A percentile compares a stretch with the other conserved stretches of the same genome.
phyloP scores from a whole-genome alignment of 2,888 invertebrate genomes.

The Trichopria drosophilae region DNA sequence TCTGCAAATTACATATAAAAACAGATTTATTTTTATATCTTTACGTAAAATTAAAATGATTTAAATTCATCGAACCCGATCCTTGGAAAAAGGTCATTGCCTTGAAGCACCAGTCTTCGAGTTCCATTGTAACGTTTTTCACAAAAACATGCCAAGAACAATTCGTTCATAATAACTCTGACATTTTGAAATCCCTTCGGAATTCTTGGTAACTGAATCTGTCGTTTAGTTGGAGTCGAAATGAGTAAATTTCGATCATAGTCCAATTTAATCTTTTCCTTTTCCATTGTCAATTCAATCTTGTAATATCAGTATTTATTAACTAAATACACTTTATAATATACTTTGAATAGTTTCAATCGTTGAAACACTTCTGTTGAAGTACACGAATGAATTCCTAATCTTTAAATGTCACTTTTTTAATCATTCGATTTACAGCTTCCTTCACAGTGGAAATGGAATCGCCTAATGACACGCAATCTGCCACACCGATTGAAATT shows the following conservation, averaged over 20 bases:
- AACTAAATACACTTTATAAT: too few species aligned
- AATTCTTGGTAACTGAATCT: slow-evolving; percentile 8
- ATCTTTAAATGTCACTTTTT: too few species aligned
- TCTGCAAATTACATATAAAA: slow-evolving; percentile 40
- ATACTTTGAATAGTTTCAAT: too few species aligned
- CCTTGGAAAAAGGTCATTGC: slow-evolving; percentile 60
- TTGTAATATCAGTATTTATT: too few species aligned
- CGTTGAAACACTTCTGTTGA: too few species aligned
- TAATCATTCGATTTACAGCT: too few species aligned
- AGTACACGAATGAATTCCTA: too few species aligned
- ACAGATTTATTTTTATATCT: slow-evolving; percentile 38
- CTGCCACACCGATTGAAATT: too few species aligned
- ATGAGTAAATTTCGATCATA: slow-evolving; percentile 27
- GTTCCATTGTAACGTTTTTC: slow-evolving; percentile 64
- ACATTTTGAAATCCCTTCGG: neutral
- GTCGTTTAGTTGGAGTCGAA: slow-evolving; percentile 1
- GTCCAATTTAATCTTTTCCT: slow-evolving; percentile 15
- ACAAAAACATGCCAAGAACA: slow-evolving; percentile 50
- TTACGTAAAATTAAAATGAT: slow-evolving; percentile 5
- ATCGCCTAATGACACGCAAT: too few species aligned
- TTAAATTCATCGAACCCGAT: slow-evolving; percentile 47
- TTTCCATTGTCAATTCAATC: slow-evolving; percentile 26
- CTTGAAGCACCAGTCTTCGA: slow-evolving; percentile 61
- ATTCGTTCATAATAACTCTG: slow-evolving; percentile 15
- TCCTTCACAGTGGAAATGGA: too few species aligned